Conservation (phyloP, 2,113 vertebrate species). For the Hippocampus abdominalis region DNA sequence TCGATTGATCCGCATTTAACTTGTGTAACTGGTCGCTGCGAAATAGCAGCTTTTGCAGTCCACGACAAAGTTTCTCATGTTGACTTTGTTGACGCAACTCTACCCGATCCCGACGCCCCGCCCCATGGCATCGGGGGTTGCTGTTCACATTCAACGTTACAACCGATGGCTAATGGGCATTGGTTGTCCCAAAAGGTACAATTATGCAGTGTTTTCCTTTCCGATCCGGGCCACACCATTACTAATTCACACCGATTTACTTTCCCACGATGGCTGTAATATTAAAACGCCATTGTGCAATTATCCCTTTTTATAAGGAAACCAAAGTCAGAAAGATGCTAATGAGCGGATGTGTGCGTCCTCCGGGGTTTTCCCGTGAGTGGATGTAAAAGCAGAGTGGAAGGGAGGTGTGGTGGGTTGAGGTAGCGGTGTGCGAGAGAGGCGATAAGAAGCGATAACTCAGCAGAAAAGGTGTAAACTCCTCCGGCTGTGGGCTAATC, state of each 20-base stretch:
- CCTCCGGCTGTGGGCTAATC: conserved; percentile 48
- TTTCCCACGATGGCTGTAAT: conserved; percentile 40
- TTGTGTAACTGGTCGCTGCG: too few species aligned
- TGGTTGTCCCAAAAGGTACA: neutral
- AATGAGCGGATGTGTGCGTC: conserved; percentile 36
- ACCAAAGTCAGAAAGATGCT: conserved; percentile 43
- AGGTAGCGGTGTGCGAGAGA: conserved; percentile 17
- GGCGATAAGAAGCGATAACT: conserved; percentile 48
- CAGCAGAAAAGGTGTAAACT: conserved; percentile 60
- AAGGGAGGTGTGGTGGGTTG: neutral
- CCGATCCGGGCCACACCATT: conserved; percentile 17
- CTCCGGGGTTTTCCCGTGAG: conserved; percentile 22
- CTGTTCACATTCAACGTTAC: neutral
- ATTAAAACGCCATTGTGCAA: conserved; percentile 48
- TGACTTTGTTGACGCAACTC: neutral
- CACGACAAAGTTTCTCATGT: too few species aligned
- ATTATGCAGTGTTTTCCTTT: conserved; percentile 17
- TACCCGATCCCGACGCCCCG: neutral
- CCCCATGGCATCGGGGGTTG: neutral
- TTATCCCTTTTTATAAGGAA: conserved; percentile 47
- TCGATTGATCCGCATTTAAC: too few species aligned
- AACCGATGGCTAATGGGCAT: too few species aligned
- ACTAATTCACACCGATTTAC: conserved; percentile 36
- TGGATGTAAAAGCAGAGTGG: conserved; percentile 23
- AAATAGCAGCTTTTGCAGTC: too few species aligned